phyloP scores from a whole-genome alignment of 2,888 invertebrate genomes.

The Tanypteryx hageni region DNA sequence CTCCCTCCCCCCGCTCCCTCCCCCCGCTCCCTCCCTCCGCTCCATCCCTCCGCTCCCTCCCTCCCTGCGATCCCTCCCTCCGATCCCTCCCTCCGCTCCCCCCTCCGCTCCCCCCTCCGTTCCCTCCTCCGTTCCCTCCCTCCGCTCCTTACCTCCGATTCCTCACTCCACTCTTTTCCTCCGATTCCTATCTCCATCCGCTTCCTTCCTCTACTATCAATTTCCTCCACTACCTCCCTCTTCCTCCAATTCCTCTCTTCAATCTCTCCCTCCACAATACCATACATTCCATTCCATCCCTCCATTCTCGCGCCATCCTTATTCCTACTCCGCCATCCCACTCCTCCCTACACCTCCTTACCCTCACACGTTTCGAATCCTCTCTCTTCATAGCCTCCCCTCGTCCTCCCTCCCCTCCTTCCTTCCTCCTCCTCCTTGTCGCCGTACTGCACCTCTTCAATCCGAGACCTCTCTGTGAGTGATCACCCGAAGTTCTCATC shows the following conservation, averaged over 20 bases:
- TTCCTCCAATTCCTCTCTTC: too few species aligned
- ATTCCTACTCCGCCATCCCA: background rate
- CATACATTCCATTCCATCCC: background rate
- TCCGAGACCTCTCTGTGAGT: slow-evolving; percentile 1
- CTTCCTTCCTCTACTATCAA: background rate
- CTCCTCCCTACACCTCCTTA: background rate
- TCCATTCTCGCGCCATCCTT: background rate
- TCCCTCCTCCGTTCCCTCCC: background rate
- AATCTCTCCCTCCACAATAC: too few species aligned
- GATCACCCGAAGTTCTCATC: slow-evolving; percentile 43
- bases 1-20: background rate
- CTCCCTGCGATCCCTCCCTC: too few species aligned
- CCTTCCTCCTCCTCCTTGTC: background rate
- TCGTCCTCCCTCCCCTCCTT: background rate
- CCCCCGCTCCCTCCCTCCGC: background rate
- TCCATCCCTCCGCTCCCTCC: too few species aligned
- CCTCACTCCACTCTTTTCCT: background rate
- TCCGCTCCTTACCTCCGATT: too few species aligned
- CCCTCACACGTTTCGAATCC: background rate
- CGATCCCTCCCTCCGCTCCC: too few species aligned
- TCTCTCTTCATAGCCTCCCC: background rate
- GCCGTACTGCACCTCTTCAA: background rate
- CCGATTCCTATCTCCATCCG: background rate
- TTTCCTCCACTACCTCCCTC: too few species aligned
- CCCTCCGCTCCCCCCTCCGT: too few species aligned